These are phyloP conservation scores for Bombus vancouverensis DNA, from an alignment of 1,140 invertebrate genomes.

Conservation along the genomic window DNA sequence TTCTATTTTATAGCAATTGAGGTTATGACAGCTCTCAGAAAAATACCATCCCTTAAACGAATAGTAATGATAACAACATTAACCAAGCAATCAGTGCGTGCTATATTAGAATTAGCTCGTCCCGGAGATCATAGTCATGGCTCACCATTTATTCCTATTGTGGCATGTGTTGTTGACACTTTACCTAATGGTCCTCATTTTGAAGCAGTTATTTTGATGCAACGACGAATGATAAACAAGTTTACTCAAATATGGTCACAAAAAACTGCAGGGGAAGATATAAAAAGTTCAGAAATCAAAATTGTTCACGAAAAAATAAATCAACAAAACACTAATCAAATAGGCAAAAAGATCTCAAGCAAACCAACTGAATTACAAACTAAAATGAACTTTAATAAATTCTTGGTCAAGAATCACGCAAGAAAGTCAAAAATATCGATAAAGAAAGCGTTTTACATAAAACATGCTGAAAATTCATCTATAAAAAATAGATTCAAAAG, in stretches of 20 bases:
- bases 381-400: constrained; percentile 38
- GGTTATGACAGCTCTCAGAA: constrained; percentile 76
- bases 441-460: constrained; percentile 48
- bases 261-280: not conserved
- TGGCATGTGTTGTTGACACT: constrained; percentile 78
- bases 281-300: constrained; percentile 19
- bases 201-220: constrained; percentile 79
- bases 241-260: constrained; percentile 52
- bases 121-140: constrained; percentile 71
- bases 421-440: constrained; percentile 27
- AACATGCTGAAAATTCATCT: constrained; percentile 42
- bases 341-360: constrained; percentile 6
- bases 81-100: constrained; percentile 80
- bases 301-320: not conserved
- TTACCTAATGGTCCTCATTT: constrained; percentile 77
- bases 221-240: constrained; percentile 75
- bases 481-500: constrained; percentile 51
- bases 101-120: constrained; percentile 79
- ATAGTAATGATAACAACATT: constrained; percentile 80
- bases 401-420: constrained; percentile 4
- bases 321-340: constrained; percentile 8
- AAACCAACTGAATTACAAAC: constrained; percentile 14
- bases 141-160: constrained; percentile 78
- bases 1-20: constrained; percentile 74
- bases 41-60: constrained; percentile 74